Percentiles rank a stretch among this genome's conserved stretches.
Evolutionary conservation across 2,113 vertebrate genomes (phyloP).

Genomic region (Anhinga anhinga): DNA sequence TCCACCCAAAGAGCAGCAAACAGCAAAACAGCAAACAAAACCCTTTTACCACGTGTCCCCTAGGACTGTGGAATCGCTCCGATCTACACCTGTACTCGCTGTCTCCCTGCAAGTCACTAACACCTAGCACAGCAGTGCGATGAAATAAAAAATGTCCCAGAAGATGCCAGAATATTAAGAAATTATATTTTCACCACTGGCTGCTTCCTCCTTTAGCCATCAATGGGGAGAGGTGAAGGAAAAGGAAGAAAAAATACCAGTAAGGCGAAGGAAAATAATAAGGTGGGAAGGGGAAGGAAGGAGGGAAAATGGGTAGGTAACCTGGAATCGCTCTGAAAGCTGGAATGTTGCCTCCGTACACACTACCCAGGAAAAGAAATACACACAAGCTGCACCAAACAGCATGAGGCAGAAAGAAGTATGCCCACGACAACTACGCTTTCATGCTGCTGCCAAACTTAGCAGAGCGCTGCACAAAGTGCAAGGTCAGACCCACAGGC

Average conservation of each 20-base stretch:
- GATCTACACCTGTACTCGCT: neutral
- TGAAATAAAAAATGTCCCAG: neutral
- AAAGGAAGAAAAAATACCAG: neutral
- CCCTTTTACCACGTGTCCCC: neutral
- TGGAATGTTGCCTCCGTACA: neutral
- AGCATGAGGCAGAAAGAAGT: slow-evolving; percentile 45
- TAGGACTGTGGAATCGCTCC: neutral
- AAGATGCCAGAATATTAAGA: neutral
- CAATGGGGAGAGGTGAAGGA: neutral
- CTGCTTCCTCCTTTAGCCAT: neutral
- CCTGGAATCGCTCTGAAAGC: neutral
- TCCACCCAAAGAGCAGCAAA: neutral
- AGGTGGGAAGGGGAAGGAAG: neutral
- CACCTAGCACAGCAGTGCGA: neutral
- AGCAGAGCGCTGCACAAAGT: neutral
- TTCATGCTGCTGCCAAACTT: slow-evolving; percentile 20
- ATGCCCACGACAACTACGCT: slow-evolving; percentile 27
- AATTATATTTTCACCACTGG: neutral
- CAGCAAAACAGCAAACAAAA: neutral
- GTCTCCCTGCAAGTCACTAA: neutral
- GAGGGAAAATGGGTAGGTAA: neutral
- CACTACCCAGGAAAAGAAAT: neutral
- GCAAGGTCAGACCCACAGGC: neutral
- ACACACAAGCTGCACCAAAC: neutral
- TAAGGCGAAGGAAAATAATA: neutral